These are phyloP conservation scores for Caenorhabditis angaria DNA, from an alignment of 2,888 invertebrate genomes.

Conservation along the genomic window DNA sequence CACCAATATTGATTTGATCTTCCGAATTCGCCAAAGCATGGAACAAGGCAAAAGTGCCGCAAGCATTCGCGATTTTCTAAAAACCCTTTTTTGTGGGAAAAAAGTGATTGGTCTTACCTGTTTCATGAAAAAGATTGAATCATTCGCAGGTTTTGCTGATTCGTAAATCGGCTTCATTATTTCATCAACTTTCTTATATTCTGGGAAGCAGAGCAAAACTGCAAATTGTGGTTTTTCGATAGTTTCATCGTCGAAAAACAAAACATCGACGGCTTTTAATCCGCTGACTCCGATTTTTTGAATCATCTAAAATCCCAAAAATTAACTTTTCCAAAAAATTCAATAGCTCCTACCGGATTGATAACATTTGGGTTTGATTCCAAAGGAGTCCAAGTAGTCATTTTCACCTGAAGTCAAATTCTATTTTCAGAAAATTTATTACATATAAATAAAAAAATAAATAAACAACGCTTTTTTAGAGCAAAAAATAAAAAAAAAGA, in stretches of 20 bases:
- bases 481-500: not conserved
- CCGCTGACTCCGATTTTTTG: slow-evolving; percentile 64
- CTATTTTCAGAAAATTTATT: not conserved
- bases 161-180: slow-evolving; percentile 59
- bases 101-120: slow-evolving; percentile 32
- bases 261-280: slow-evolving; percentile 86
- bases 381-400: slow-evolving; percentile 74
- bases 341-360: slow-evolving; percentile 44
- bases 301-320: slow-evolving; percentile 59
- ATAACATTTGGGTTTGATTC: slow-evolving; percentile 76
- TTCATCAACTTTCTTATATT: slow-evolving; percentile 61
- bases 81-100: not conserved
- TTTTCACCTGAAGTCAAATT: not conserved
- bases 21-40: slow-evolving; percentile 86
- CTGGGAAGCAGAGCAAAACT: slow-evolving; percentile 79
- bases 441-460: not conserved
- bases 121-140: slow-evolving; percentile 67
- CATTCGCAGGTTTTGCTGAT: slow-evolving; percentile 43
- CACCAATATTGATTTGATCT: slow-evolving; percentile 55
- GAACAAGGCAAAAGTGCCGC: slow-evolving; percentile 93
- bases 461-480: not conserved
- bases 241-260: slow-evolving; percentile 86
- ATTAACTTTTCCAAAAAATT: slow-evolving; percentile 10
- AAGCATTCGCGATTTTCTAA: slow-evolving; percentile 77
- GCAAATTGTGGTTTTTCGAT: slow-evolving; percentile 87